These are phyloP conservation scores for Terebella lapidaria DNA, from an alignment of 2,888 invertebrate species.

Conservation along the genomic window DNA sequence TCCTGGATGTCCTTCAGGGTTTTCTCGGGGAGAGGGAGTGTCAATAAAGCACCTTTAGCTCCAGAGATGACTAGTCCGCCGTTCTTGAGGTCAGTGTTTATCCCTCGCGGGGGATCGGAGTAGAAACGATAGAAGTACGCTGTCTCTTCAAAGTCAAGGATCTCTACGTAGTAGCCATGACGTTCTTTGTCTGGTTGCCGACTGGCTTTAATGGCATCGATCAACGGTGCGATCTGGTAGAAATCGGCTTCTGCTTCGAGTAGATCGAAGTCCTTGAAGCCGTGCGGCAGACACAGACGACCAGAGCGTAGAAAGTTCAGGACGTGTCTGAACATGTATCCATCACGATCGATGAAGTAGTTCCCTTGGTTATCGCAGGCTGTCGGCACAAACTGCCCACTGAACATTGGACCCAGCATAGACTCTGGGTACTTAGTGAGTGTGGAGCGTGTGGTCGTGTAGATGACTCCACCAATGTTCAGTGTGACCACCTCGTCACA, in stretches of 20 bases:
- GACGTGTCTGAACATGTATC: conserved; percentile 32
- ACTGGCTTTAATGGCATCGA: conserved; percentile 9
- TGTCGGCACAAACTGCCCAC: conserved; percentile 28
- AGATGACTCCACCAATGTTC: conserved; percentile 31
- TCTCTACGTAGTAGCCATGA: conserved; percentile 29
- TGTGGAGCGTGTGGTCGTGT: conserved; percentile 33
- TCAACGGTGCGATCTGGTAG: conserved; percentile 27
- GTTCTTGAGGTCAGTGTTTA: conserved; percentile 29
- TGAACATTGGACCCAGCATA: conserved; percentile 34
- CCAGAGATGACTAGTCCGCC: conserved; percentile 33
- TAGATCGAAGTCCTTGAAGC: conserved; percentile 32
- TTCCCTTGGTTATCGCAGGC: conserved; percentile 26
- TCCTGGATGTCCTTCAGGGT: conserved; percentile 26
- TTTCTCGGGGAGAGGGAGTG: conserved; percentile 29
- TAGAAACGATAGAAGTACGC: conserved; percentile 34
- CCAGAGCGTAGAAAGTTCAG: conserved; percentile 34
- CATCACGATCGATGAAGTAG: conserved; percentile 36
- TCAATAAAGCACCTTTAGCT: conserved; percentile 22
- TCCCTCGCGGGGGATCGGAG: conserved; percentile 29
- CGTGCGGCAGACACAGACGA: conserved; percentile 29
- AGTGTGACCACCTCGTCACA: conserved; percentile 28
- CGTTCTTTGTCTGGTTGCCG: not conserved
- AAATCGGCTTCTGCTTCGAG: conserved; percentile 36
- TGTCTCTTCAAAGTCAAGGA: conserved; percentile 33
- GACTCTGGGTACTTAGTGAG: conserved; percentile 31